Base-by-base conservation (phyloP, 1,140 invertebrate species). In the Bombus ignitus region DNA sequence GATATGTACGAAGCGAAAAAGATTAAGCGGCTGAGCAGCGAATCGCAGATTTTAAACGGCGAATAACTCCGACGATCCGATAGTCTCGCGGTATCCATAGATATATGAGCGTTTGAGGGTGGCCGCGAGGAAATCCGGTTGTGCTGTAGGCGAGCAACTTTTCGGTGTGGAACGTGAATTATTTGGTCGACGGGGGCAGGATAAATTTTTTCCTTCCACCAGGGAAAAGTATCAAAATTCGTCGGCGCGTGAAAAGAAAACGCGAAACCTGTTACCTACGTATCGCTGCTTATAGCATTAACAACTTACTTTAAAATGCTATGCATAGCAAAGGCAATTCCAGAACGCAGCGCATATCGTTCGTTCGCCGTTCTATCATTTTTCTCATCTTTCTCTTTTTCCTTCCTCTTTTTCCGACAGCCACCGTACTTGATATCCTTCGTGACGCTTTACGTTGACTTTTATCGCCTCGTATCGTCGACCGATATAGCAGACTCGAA, bases 221-320 rank as follows among this genome's bases (percentile, higher is more conserved):
- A 5, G 12, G 18, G 4, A 9, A 42, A 92, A 92, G 92, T 92
- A 93, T 92, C 89, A 92, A 92, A 93, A 87, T 93, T 93, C 79
- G 87, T 75, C 80, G 87, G 71, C 71, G 47, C 53, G 70, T 70
- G 68, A 90, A 92, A 91, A 87, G 78, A 92, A 92, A 90, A 88
- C 83, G 90, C 88, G 92, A 92, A 92, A 94, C 89, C 91, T 93
- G 93, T 93, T 94, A 93, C 87, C 89, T 92, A 91, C 92, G 92
- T 94, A 92, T 87, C 87, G 86, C 85, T 87, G 91, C 92, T 93
- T 93, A 92, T 87, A 86, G 87, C 91, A 92, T 94, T 93, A 93
- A 90, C 89, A 88, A 87, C 72, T 90, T 92, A 90, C 90, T 94
- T 93, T 92, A 93, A 94, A 94, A 94, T 94, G 92, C 90, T 88